Evolutionary conservation across 2,113 vertebrate genomes (phyloP), one percentile per base, ranked within the genome.

Genomic region (Dipodomys ordii): DNA sequence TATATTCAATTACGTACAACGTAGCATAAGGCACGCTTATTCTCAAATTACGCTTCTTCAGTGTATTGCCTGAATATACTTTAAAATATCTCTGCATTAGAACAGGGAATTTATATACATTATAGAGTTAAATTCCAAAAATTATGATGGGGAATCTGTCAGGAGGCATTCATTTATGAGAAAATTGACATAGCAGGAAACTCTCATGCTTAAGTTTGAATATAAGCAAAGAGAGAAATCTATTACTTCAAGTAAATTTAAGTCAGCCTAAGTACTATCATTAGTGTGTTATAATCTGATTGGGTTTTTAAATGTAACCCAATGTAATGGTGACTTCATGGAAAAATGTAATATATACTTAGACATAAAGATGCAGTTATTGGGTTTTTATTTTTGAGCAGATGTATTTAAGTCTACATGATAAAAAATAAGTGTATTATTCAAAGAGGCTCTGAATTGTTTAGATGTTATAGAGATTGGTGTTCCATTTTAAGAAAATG

Each of bases 181-280:
- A 90, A 96, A 94, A 91, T 30, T 71, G 32, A 76, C 87, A 83
- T 7, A 53, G 7, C 18, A 83, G 10, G 30, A 77, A 90, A 94
- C 13, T 67, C 22, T 64, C 3, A 28, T 28, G 4, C 15, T 83
- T 4, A 27, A 22, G 78, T 81, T 88, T 64, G 15, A 86, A 57
- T 65, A 73, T 3, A 88, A 53, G 11, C 13, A 80, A 89, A 86
- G 12, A 0, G 20, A 79, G 86, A 53, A 2, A 57, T 3, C 2
- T 4, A 20, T 9, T 49, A n/a, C 80, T 93, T 83, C 15, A 76
- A 80, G 57, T 39, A 18, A 90, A 80, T 3, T 19, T 46, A 23
- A 30, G 20, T 8, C 49, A 74, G 86, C 69, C 71, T 30, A 73
- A 68, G 16, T 46, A 25, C 0, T 57, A 35, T 3, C 3, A 28